Evolutionary conservation across 2,888 invertebrate species (phyloP).

Genomic region (Troides oblongomaculatus): DNA sequence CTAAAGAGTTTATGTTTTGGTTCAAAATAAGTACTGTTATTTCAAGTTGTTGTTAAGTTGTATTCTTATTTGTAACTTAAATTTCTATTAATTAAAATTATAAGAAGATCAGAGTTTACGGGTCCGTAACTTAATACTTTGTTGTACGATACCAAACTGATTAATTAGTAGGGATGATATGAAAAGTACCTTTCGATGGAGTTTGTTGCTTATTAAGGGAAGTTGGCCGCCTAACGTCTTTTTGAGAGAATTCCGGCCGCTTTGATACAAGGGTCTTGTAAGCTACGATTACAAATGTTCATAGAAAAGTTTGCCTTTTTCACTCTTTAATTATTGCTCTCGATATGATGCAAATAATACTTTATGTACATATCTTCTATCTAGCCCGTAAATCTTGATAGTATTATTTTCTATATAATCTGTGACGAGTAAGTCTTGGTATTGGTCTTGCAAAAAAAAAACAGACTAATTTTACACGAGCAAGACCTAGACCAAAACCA

Average conservation of each 20-base stretch:
- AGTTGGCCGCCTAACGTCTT: conserved; percentile 68
- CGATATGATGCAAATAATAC: neutral
- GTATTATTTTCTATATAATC: no score
- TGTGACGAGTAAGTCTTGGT: no score
- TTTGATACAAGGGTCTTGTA: conserved; percentile 57
- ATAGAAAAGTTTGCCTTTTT: conserved; percentile 13
- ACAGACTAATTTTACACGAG: no score
- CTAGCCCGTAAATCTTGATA: no score
- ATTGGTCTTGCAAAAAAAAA: no score
- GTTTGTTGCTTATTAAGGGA: conserved; percentile 70
- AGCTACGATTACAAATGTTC: conserved; percentile 55
- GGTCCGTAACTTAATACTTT: conserved; percentile 67
- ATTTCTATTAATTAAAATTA: conserved; percentile 56
- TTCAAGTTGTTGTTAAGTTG: no score
- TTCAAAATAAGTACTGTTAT: no score
- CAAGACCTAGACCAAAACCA: no score
- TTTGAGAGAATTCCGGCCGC: conserved; percentile 62
- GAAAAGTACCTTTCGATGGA: conserved; percentile 58
- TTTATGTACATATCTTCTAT: neutral
- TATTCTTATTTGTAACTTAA: conserved; percentile 2
- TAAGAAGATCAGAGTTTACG: conserved; percentile 49
- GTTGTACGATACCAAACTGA: conserved; percentile 67
- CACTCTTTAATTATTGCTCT: neutral
- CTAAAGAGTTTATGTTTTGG: no score
- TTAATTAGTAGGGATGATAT: conserved; percentile 74